Percentiles rank a stretch among this genome's conserved stretches.
Evolutionary conservation across 2,888 invertebrate genomes (phyloP).

Genomic region (Halictus quadricinctus): DNA sequence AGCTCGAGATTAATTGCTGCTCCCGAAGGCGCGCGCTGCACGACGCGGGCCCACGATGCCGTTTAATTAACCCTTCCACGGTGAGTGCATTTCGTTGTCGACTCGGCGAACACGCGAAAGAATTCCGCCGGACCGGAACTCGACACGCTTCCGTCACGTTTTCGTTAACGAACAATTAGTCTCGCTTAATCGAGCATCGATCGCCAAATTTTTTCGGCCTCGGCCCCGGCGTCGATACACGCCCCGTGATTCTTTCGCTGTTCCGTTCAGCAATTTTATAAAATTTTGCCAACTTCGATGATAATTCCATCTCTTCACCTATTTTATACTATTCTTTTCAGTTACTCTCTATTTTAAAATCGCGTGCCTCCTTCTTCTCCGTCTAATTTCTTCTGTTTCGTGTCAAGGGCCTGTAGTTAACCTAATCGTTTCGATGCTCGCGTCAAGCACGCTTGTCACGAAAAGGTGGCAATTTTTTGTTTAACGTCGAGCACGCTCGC

Average conservation of each 20-base stretch:
- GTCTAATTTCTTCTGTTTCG: background rate
- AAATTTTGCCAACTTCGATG: too few relatives aligned
- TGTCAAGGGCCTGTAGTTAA: background rate
- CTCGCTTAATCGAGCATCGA: background rate
- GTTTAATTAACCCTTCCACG: conserved; percentile 33
- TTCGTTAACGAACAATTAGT: background rate
- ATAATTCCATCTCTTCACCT: too few relatives aligned
- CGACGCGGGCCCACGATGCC: background rate
- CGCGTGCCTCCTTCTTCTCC: background rate
- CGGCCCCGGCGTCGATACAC: background rate
- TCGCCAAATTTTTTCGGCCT: background rate
- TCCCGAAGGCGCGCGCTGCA: background rate
- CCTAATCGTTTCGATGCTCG: background rate
- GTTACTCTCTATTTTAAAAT: background rate
- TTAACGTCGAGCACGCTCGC: background rate
- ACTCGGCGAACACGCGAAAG: conserved; percentile 19
- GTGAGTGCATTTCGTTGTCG: conserved; percentile 19
- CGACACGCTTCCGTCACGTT: background rate
- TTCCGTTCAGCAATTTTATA: background rate
- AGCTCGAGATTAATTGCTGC: conserved; percentile 30
- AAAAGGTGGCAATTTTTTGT: background rate
- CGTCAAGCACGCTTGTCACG: background rate
- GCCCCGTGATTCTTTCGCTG: background rate
- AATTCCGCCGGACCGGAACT: background rate
- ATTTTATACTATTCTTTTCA: background rate